Conservation (phyloP, 2,113 vertebrate species). For the Malurus melanocephalus region DNA sequence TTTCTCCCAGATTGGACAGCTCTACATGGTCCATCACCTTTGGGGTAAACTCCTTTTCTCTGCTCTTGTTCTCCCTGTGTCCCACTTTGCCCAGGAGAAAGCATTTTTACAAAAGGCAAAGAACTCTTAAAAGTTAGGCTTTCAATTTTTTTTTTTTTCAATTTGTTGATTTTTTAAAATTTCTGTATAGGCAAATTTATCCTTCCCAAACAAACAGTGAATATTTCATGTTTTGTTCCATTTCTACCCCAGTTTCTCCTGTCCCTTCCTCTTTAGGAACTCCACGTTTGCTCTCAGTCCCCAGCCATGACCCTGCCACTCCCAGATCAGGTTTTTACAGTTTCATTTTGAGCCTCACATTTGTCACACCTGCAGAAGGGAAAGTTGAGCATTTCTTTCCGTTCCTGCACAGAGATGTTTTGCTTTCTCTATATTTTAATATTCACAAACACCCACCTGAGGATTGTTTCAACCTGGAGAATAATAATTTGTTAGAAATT, state of each 20-base stretch:
- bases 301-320: not conserved
- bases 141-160: not conserved
- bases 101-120: not conserved
- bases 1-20: constrained; percentile 95
- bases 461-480: not conserved
- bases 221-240: not conserved
- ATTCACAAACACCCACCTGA: not conserved
- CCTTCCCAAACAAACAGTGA: not conserved
- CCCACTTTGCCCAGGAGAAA: not conserved
- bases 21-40: constrained; percentile 96
- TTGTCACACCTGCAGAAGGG: not conserved
- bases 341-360: not conserved
- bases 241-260: not conserved
- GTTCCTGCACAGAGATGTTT: not conserved
- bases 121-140: not conserved
- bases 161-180: not conserved
- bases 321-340: not conserved
- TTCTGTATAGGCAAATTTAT: not conserved
- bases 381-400: not conserved
- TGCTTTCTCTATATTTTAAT: not conserved
- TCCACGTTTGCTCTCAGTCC: not conserved
- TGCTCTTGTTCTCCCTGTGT: not conserved
- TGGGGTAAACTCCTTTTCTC: constrained; percentile 80
- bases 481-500: not conserved
- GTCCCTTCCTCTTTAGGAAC: not conserved